Percentiles rank a stretch among this genome's conserved stretches.
Conservation (phyloP, 2,797 vertebrate species). For the Neomorphus geoffroyi region DNA sequence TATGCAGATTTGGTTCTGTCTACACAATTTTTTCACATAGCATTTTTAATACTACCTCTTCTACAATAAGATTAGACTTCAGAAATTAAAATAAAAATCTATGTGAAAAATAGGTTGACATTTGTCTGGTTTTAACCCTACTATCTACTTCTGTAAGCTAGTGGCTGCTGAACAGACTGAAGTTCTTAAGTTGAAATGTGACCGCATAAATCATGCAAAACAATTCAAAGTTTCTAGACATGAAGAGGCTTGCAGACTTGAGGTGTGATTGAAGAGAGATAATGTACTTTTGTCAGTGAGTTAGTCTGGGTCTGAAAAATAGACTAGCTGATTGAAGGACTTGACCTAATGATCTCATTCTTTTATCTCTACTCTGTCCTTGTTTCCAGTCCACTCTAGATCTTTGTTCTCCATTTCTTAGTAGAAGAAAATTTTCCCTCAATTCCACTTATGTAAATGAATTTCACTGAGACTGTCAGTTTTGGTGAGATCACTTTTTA, state of each 20-base stretch:
- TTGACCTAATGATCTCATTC: slow-evolving; percentile 67
- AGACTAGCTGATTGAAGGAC: slow-evolving; percentile 64
- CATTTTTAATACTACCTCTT: slow-evolving; percentile 12
- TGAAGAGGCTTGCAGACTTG: slow-evolving; percentile 53
- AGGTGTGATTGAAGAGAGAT: slow-evolving; percentile 68
- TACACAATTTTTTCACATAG: slow-evolving; percentile 31
- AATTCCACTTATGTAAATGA: slow-evolving; percentile 46
- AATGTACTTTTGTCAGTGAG: slow-evolving; percentile 47
- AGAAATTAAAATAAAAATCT: slow-evolving; percentile 33
- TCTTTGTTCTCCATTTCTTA: slow-evolving; percentile 43
- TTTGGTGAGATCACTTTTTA: slow-evolving; percentile 8
- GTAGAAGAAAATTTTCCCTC: background rate
- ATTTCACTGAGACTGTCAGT: background rate
- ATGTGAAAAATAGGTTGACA: background rate
- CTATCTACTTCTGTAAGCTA: slow-evolving; percentile 10
- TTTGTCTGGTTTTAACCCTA: slow-evolving; percentile 5
- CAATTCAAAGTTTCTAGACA: slow-evolving; percentile 49
- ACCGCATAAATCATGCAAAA: slow-evolving; percentile 60
- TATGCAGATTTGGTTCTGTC: slow-evolving; percentile 69
- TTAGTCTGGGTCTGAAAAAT: slow-evolving; percentile 61
- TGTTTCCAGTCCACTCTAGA: slow-evolving; percentile 54
- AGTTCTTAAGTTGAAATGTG: slow-evolving; percentile 42
- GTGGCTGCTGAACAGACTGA: slow-evolving; percentile 4
- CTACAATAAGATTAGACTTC: slow-evolving; percentile 30
- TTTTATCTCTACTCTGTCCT: slow-evolving; percentile 51